Evolutionary conservation across 2,888 invertebrate species (phyloP), one percentile per base, ranked within the genome.

Genomic region (Pocota personata): DNA sequence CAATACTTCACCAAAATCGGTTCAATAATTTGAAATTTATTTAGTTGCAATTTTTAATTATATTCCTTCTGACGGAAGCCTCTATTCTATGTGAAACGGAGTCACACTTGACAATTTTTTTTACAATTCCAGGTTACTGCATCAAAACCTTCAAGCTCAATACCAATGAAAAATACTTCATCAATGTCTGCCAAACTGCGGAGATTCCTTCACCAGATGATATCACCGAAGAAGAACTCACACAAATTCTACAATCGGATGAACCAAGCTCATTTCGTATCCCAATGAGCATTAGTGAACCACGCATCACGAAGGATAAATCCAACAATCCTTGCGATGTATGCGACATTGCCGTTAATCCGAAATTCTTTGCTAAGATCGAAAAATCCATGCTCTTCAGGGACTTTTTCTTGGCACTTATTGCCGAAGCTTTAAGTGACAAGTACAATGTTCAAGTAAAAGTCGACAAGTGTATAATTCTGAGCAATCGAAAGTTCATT

Each of bases 251-350:
- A 24, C 89, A 91, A 83, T 95, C 96, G 0, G 94, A 95, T 72
- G 95, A 96, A 62, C 95, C 96, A 0, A 94, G 95, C 3, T 94
- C 94, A 57, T 98, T 95, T 91, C 93, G 96, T 84, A 95, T 98
- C 52, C 98, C 98, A 0, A 97, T 98, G 97, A 98, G 98, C 91
- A 96, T 98, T 87, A 97, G 97, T 0, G 96, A 96, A 90, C 95
- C 96, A 3, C 95, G 96, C 88, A 94, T 94, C 5, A 97, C 97
- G 89, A 92, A 93, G 21, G 98, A 98, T 91, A 97, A 97, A 91
- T 94, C 95, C 66, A 96, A 96, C 32, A 93, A 94, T 21, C 94
- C 95, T 0, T 96, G 96, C 40, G 94, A 95, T 77, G 97, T 95
- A 0, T 97, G 96, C 90, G 98, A 98, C 92, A 95, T 98, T 30